These are phyloP conservation scores for Zaprionus inermis DNA, from an alignment of 1,140 invertebrate genomes.

Conservation along the genomic window DNA sequence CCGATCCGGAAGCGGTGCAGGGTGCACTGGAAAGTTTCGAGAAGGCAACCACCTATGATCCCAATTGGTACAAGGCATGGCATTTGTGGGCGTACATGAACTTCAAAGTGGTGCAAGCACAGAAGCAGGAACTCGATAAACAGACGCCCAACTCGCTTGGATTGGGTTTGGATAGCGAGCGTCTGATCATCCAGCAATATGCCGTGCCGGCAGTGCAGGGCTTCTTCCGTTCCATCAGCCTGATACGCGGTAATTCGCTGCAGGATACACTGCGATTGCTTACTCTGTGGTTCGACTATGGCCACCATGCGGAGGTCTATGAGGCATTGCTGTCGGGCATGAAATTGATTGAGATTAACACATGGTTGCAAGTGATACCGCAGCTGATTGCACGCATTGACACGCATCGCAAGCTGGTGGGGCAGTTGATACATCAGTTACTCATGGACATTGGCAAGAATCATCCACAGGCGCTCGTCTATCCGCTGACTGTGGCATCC, in stretches of 20 bases:
- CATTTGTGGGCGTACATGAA: slow-evolving; percentile 99
- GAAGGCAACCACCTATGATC: slow-evolving; percentile 94
- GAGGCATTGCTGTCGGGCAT: slow-evolving; percentile 97
- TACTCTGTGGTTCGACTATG: slow-evolving; percentile 98
- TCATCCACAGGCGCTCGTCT: slow-evolving; percentile 96
- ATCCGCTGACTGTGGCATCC: slow-evolving; percentile 98
- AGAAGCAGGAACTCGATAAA: slow-evolving; percentile 84
- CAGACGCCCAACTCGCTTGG: slow-evolving; percentile 48
- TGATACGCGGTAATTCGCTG: slow-evolving; percentile 96
- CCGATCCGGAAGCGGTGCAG: slow-evolving; percentile 90
- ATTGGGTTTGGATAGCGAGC: slow-evolving; percentile 77
- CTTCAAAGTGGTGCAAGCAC: slow-evolving; percentile 97
- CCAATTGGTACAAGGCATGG: slow-evolving; percentile 98
- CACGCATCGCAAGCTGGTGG: slow-evolving; percentile 94
- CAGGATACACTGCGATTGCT: slow-evolving; percentile 98
- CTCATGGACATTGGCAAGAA: slow-evolving; percentile 97
- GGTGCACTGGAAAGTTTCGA: slow-evolving; percentile 94
- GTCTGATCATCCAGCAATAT: slow-evolving; percentile 89
- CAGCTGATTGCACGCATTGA: slow-evolving; percentile 99
- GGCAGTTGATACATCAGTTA: slow-evolving; percentile 95
- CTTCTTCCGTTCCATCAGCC: slow-evolving; percentile 97
- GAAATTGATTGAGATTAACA: slow-evolving; percentile 97
- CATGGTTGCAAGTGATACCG: slow-evolving; percentile 99
- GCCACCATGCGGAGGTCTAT: slow-evolving; percentile 96
- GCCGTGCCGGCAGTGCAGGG: slow-evolving; percentile 97